Base-by-base conservation (phyloP, 2,888 invertebrate genomes). In the Scaeva pyrastri region DNA sequence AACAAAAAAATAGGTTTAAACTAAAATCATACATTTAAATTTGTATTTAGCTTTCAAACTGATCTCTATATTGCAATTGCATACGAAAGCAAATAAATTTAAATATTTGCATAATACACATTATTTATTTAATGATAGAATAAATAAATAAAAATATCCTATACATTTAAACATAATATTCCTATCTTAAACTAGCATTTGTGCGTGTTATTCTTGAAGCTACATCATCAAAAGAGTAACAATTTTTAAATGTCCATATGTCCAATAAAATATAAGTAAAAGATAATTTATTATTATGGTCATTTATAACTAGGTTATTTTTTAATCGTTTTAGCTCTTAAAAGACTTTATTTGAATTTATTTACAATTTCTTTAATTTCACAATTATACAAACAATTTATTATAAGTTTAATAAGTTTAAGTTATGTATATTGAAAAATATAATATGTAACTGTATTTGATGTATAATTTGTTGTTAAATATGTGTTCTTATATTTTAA, bases 21-120 rank as follows among this genome's bases (percentile, higher is more conserved):
- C 43, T 7, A 71, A 66, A 45, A 72, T 60, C n/a, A 76, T 71
- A 78, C 19, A 68, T 60, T 68, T 66, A 68, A 85, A 45, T 76
- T 31, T 21, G 48, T 73, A 81, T 81, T 81, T 58, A 70, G 86
- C 86, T 86, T 86, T 86, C 86, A 82, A 82, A 86, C 74, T 86
- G 86, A 86, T 86, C 86, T 86, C 86, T 82, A 45, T 31, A 31
- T 31, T 31, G 31, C 31, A 31, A 31, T 81, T 78, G 73, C 62
- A 70, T 64, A 78, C 66, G 82, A 82, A 78, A 86, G 82, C 78
- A 82, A 82, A 58, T 78, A 39, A 52, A 68, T 52, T 74, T 36
- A 73, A 73, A 60, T 74, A 64, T 86, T 86, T 86, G 82, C 74
- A 75, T 60, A 70, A 68, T 5, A 50, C 68, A 64, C 12, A 50